Base-by-base conservation (phyloP, 2,888 invertebrate genomes). In the Orthonevra nobilis region DNA sequence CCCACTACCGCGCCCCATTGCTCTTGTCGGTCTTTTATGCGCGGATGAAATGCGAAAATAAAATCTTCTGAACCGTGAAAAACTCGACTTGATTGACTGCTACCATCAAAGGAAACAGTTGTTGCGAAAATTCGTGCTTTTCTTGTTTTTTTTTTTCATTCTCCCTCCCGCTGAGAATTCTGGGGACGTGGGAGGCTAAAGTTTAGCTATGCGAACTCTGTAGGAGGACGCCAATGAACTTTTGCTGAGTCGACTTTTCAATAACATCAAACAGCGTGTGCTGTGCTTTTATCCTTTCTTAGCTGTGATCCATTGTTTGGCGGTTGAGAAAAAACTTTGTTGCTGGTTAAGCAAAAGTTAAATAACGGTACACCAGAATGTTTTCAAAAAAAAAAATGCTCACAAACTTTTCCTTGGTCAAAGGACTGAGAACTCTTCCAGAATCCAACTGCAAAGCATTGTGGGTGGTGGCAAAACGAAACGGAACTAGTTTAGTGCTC, bases 71-170 rank as follows among this genome's bases (percentile, higher is more conserved):
- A 72, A 77, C 72, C 77, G 77, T 77, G 64, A 77, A 77, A 77
- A 77, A 77, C 70, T 66, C 60, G 72, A 77, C 64, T 77, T 77
- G 77, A 77, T 77, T 77, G 77, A 77, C 77, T 77, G 70, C 77
- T 60, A 60, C 58, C 72, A 77, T 70, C 77, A 77, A 77, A 77
- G 77, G 77, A 77, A 77, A 77, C 77, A 72, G 77, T 77, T 77
- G 77, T 72, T 77, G 70, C 77, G 58, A 70, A 52, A 75, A 63
- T 4, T n/a, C 3, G 23, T 69, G 30, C 63, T 32, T 38, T 69
- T 70, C 36, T 23, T 34, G 14, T 17, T 23, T 32, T 5, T 17
- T 17, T 30, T 44, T 10, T 26, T 6, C 52, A 60, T 17, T 28
- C 36, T 19, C 17, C 14, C 38, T 46, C 70, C 70, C 34, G 70